phyloP scores from a whole-genome alignment of 2,113 vertebrate species.

The Stigmatopora argus region DNA sequence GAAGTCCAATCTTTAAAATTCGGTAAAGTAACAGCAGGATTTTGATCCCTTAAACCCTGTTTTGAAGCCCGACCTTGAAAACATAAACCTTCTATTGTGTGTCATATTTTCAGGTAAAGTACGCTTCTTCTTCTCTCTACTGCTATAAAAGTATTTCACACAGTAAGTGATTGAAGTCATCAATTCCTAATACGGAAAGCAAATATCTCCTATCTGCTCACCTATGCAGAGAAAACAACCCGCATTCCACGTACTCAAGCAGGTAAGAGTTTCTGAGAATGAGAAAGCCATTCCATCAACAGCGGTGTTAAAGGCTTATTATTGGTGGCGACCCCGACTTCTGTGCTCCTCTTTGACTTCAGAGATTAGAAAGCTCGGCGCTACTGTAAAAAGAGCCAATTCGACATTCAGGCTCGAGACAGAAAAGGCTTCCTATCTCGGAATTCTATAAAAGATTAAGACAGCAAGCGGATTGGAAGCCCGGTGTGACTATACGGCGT shows the following conservation, averaged over 20 bases:
- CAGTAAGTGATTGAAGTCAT: neutral
- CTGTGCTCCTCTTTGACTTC: slow-evolving; percentile 41
- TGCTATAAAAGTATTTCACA: neutral
- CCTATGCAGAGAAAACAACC: slow-evolving; percentile 13
- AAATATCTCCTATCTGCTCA: slow-evolving; percentile 3
- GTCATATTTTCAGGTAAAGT: neutral
- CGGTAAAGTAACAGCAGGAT: too few relatives aligned
- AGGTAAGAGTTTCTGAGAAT: slow-evolving; percentile 47
- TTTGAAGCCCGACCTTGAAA: too few relatives aligned
- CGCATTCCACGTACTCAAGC: slow-evolving; percentile 5
- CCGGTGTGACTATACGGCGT: neutral
- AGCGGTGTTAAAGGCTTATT: slow-evolving; percentile 46
- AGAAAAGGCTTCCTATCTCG: slow-evolving; percentile 34
- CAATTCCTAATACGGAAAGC: neutral
- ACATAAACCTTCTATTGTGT: too few relatives aligned
- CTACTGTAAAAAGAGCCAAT: slow-evolving; percentile 45
- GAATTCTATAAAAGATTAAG: slow-evolving; percentile 37
- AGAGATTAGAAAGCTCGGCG: slow-evolving; percentile 54
- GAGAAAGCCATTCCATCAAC: slow-evolving; percentile 47
- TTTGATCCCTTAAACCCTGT: too few relatives aligned
- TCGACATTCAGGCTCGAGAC: slow-evolving; percentile 29
- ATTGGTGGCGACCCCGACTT: slow-evolving; percentile 37
- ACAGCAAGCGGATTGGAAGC: slow-evolving; percentile 2
- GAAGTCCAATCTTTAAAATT: too few relatives aligned
- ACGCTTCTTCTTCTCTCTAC: neutral